Percentiles rank a stretch among this genome's conserved stretches.
These are phyloP conservation scores for Dysdera silvatica DNA, from an alignment of 1,140 invertebrate species.

Conservation along the genomic window DNA sequence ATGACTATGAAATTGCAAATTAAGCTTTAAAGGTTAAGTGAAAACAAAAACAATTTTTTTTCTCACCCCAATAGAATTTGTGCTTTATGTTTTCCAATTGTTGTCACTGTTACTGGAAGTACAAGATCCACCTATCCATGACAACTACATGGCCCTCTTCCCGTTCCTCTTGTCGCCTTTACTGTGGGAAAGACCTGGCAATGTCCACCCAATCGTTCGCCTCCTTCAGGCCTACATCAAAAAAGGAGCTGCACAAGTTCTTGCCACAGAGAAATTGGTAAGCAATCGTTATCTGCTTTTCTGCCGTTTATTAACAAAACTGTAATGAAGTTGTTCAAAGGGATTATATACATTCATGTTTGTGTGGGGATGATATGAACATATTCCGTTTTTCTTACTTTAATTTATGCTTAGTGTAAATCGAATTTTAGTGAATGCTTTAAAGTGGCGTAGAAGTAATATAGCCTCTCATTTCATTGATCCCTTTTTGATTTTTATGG, in stretches of 20 bases:
- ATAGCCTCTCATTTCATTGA: too few species aligned
- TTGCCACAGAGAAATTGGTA: conserved; percentile 59
- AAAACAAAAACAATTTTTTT: too few species aligned
- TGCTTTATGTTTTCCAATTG: conserved; percentile 96
- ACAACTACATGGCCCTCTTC: conserved; percentile 80
- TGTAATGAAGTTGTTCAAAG: too few species aligned
- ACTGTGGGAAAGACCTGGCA: conserved; percentile 84
- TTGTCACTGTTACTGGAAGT: conserved; percentile 83
- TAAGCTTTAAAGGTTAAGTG: too few species aligned
- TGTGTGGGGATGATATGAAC: too few species aligned
- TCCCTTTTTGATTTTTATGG: too few species aligned
- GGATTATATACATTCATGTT: too few species aligned
- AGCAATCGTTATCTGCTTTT: conserved; percentile 31
- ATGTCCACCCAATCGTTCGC: conserved; percentile 81
- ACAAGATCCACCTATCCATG: conserved; percentile 55
- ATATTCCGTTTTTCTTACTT: too few species aligned
- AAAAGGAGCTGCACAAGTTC: conserved; percentile 62
- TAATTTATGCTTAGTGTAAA: too few species aligned
- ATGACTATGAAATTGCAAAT: too few species aligned
- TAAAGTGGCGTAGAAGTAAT: too few species aligned
- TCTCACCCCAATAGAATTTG: conserved; percentile 65
- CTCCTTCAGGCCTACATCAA: conserved; percentile 77
- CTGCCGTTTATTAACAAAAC: neutral
- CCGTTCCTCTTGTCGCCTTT: conserved; percentile 76
- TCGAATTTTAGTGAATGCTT: too few species aligned